Evolutionary conservation across 2,888 invertebrate genomes (phyloP).

Genomic region (Trichacis sp.): DNA sequence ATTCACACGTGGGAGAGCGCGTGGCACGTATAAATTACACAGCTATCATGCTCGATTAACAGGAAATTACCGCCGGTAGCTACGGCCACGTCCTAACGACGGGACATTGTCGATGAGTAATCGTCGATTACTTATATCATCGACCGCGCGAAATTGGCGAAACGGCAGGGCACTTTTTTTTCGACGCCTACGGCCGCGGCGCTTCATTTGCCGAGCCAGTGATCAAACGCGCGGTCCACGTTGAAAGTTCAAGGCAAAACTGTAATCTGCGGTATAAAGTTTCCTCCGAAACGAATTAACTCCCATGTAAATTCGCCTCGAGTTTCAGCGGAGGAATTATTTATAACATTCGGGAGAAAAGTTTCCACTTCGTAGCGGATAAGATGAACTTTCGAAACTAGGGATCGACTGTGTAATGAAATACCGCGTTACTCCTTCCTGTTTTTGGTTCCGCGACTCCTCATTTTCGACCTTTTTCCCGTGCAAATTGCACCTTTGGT

Average conservation of each 20-base stretch:
- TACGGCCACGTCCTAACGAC: too few relatives aligned
- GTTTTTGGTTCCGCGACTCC: background rate
- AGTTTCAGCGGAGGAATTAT: background rate
- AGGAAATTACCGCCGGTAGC: constrained; percentile 10
- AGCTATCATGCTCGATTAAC: constrained; percentile 6
- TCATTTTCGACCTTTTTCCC: too few relatives aligned
- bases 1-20: constrained; percentile 3
- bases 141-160: too few relatives aligned
- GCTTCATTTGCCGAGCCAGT: too few relatives aligned
- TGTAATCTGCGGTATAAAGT: background rate
- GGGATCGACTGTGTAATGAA: background rate
- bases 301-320: background rate
- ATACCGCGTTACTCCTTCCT: background rate
- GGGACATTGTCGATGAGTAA: too few relatives aligned
- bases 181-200: too few relatives aligned
- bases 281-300: too few relatives aligned
- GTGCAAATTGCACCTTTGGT: too few relatives aligned
- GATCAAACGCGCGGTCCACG: background rate
- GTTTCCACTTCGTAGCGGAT: background rate
- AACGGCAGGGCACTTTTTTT: too few relatives aligned
- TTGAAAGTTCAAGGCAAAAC: background rate
- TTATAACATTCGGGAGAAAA: background rate
- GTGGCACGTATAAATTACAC: constrained; percentile 6
- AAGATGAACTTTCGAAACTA: too few relatives aligned
- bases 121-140: too few relatives aligned